Conservation (phyloP, 1,140 invertebrate genomes). For the Eriocheir sinensis region DNA sequence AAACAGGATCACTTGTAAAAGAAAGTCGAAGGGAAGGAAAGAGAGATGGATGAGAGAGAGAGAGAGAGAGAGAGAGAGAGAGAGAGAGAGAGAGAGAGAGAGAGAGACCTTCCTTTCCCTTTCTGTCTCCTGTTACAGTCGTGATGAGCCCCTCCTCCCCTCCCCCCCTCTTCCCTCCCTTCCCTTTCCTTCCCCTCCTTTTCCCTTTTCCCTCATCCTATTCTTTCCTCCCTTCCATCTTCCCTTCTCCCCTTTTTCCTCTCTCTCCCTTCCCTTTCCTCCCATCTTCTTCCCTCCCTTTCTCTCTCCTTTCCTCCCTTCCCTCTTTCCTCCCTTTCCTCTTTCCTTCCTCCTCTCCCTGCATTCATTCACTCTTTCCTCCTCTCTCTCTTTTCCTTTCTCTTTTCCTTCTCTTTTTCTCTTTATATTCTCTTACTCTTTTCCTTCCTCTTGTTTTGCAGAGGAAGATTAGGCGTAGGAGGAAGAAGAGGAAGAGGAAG, state of each 20-base stretch:
- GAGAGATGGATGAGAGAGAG: background rate
- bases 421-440: no score
- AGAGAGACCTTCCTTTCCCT: background rate
- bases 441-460: no score
- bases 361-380: background rate
- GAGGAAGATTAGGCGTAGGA: no score
- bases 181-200: background rate
- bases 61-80: no score
- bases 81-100: no score
- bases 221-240: background rate
- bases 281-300: background rate
- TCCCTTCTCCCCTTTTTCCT: background rate
- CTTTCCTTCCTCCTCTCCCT: no score
- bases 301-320: background rate
- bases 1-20: no score
- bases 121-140: conserved; percentile 43
- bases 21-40: background rate
- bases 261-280: background rate
- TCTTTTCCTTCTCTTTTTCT: no score
- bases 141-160: background rate
- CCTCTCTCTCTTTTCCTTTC: background rate
- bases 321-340: no score
- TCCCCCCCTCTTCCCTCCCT: background rate
- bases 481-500: background rate
- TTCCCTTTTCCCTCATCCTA: background rate